Percentiles rank a stretch among this genome's conserved stretches.
phyloP scores from a whole-genome alignment of 2,113 vertebrate genomes.

The Ophthalmolycus amberensis region DNA sequence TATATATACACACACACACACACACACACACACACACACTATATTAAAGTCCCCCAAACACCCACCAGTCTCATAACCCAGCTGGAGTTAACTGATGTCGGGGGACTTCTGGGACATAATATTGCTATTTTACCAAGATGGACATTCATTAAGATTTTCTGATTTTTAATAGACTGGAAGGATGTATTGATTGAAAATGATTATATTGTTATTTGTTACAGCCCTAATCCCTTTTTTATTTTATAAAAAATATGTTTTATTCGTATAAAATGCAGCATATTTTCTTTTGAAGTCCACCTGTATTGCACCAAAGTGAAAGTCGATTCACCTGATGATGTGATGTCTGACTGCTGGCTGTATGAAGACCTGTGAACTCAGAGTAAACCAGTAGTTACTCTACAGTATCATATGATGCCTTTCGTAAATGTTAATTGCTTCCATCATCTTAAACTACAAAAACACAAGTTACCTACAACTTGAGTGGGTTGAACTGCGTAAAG shows the following conservation, averaged over 20 bases:
- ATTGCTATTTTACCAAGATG: not conserved
- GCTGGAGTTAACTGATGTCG: not conserved
- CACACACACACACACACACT: too few relatives aligned
- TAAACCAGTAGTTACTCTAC: not conserved
- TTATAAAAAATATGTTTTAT: not conserved
- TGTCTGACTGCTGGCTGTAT: not conserved
- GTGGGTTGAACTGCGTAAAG: not conserved
- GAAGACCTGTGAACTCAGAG: not conserved
- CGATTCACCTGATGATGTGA: not conserved
- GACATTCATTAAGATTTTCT: not conserved
- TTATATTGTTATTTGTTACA: not conserved
- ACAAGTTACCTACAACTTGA: not conserved
- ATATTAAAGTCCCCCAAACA: slow-evolving; percentile 1
- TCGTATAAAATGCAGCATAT: not conserved
- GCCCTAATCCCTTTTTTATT: not conserved
- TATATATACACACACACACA: too few relatives aligned
- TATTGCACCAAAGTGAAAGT: not conserved
- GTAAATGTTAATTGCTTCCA: not conserved
- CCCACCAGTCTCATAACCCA: not conserved
- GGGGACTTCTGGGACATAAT: not conserved
- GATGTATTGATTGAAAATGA: not conserved
- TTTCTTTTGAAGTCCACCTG: not conserved
- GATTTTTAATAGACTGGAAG: not conserved
- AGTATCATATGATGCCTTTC: not conserved
- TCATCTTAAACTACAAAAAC: slow-evolving; percentile 5